Percentiles rank a stretch among this genome's conserved stretches.
Conservation (phyloP, 2,797 vertebrate species). For the Anabas testudineus region DNA sequence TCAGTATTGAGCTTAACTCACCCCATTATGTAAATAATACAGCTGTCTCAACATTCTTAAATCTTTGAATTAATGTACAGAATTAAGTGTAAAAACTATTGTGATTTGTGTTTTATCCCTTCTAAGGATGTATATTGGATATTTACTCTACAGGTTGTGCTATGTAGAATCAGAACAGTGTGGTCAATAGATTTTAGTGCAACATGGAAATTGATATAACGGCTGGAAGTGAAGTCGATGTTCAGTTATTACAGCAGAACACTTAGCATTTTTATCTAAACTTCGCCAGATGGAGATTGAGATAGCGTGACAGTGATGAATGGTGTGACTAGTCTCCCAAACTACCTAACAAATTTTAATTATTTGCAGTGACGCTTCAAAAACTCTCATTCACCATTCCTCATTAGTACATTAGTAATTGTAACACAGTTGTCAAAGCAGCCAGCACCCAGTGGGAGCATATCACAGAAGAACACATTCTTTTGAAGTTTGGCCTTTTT, state of each 20-base stretch:
- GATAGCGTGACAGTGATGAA: slow-evolving; percentile 59
- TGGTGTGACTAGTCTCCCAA: slow-evolving; percentile 51
- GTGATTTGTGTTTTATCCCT: not conserved
- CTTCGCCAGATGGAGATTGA: slow-evolving; percentile 56
- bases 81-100: not conserved
- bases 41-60: too few species aligned
- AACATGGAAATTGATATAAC: not conserved
- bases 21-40: too few species aligned
- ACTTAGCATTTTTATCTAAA: slow-evolving; percentile 29
- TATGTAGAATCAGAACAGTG: not conserved
- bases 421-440: slow-evolving; percentile 32
- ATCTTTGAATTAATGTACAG: too few species aligned
- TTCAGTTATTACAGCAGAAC: slow-evolving; percentile 14
- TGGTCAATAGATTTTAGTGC: slow-evolving; percentile 7
- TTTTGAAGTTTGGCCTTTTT: not conserved
- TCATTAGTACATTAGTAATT: slow-evolving; percentile 45
- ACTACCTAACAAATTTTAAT: slow-evolving; percentile 61
- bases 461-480: slow-evolving; percentile 8
- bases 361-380: slow-evolving; percentile 43
- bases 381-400: slow-evolving; percentile 42
- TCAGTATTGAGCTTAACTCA: slow-evolving; percentile 21
- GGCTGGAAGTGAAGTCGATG: slow-evolving; percentile 13
- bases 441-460: not conserved
- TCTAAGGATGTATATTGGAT: not conserved
- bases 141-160: not conserved